Percentiles rank a stretch among this genome's conserved stretches.
phyloP scores from a whole-genome alignment of 2,797 vertebrate species.

The Sternotherus odoratus region DNA sequence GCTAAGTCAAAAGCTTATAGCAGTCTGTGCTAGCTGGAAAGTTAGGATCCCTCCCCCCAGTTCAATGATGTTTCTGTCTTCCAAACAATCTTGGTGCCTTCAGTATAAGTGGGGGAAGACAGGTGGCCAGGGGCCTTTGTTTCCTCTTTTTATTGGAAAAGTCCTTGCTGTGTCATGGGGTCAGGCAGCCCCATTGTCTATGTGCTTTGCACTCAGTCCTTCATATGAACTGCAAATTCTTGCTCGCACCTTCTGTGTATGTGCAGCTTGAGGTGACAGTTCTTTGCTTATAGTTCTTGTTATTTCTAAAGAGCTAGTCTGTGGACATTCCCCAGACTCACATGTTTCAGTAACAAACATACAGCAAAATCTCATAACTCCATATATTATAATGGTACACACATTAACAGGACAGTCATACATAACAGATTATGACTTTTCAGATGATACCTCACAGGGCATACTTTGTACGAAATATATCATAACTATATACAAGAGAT shows the following conservation, averaged over 20 bases:
- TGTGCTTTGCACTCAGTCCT: not conserved
- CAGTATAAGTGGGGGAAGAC: not conserved
- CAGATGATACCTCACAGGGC: not conserved
- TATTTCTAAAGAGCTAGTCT: not conserved
- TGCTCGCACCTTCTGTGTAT: not conserved
- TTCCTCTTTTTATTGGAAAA: not conserved
- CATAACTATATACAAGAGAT: not conserved
- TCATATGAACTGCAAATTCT: not conserved
- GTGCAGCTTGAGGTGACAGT: not conserved
- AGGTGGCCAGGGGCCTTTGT: not conserved
- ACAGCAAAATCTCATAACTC: not conserved
- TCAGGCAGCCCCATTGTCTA: not conserved
- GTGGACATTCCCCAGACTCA: not conserved
- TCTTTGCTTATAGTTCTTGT: not conserved
- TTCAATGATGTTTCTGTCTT: not conserved
- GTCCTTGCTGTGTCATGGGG: not conserved
- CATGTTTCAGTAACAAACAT: not conserved
- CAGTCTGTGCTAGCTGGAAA: not conserved
- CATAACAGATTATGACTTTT: not conserved
- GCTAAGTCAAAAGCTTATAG: not conserved
- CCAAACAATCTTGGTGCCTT: not conserved
- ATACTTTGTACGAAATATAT: not conserved
- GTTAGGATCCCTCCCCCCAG: not conserved
- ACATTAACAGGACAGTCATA: not conserved
- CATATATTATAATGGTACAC: not conserved